Base-by-base conservation (phyloP, 2,888 invertebrate genomes). In the Opisthograptis luteolata region DNA sequence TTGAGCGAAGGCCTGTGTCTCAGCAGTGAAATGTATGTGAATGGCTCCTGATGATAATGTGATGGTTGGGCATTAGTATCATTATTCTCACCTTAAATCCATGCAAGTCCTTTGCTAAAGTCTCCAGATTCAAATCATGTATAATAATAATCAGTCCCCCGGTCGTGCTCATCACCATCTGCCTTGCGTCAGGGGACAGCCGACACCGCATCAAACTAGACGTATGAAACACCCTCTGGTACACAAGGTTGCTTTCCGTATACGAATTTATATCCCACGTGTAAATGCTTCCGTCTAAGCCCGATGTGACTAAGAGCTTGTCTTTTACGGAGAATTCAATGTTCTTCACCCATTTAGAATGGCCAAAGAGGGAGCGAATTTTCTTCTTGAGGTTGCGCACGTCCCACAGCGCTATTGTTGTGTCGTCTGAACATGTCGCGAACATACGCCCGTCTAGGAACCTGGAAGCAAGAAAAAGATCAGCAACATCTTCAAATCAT, bases 301-400 rank as follows among this genome's bases (percentile, higher is more conserved):
- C 98, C 0, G 97, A 98, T 0, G 97, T 97, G 8, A 98, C 94
- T 48, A 98, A 91, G 5, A 97, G 90, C 57, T 96, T 95, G 73
- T 96, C 96, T 70, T 94, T 94, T 13, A 94, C 93, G 19, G 96
- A 96, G 81, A 96, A 98, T 77, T 98, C 98, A 60, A 98, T 97
- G 81, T 98, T 98, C 82, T 98, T 98, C 34, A 97, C 98, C 98
- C 98, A 98, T 85, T 97, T 97, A 0, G 96, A 95, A 81, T 98
- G 98, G 0, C 98, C 98, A 53, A 93, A 92, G 6, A 98, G 90
- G 8, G 94, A 94, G 50, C 95, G 92, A 48, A 96, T 93, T 70
- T 94, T 94, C 46, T 93, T 92, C 68, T 94, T 95, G 41, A 98
- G 85, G 79, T 95, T 96, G 42, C 98, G 92, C n/a, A 96, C 93